Base-by-base conservation (phyloP, 2,113 vertebrate species). In the Ciconia boyciana region DNA sequence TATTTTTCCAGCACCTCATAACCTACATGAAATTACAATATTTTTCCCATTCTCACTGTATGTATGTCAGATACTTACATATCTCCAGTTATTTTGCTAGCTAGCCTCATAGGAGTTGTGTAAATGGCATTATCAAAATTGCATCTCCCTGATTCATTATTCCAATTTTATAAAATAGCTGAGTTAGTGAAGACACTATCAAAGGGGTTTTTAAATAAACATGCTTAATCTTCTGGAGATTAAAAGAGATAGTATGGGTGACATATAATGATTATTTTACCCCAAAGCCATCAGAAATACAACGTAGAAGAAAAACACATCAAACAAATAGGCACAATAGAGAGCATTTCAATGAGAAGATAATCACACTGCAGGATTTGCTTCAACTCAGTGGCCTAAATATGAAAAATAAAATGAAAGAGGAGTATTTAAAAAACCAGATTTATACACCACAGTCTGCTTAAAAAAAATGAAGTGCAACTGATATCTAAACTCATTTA, bases 241-340 rank as follows among this genome's bases (percentile, higher is more conserved):
- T 97, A 97, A 96, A 97, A 96, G 91, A 97, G 86, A 96, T 95
- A 90, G 68, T 65, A 79, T 82, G 70, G 96, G 58, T 82, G 55
- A 87, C 84, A 91, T 83, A 90, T 79, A 90, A 84, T 93, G 79
- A 94, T 95, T 92, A 91, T 86, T 90, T 64, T 84, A 94, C 96
- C 70, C 83, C 48, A 90, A 96, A 95, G 93, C 93, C 60, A 92
- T 88, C 54, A 95, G 83, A 95, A 96, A 89, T 62, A 70, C 74
- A 93, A 94, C 3, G 4, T 92, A 88, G 29, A 78, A 95, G 84
- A 70, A 85, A 95, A 96, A 93, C 76, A 95, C 92, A 95, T 96
- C 94, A 97, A 97, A 97, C 94, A 97, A 97, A 96, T 84, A 90
- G 79, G 76, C 87, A 96, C 86, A 97, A 93, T 95, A 96, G 90